Percentiles rank a stretch among this genome's conserved stretches.
Conservation (phyloP, 2,888 invertebrate genomes). For the Leptothorax acervorum region DNA sequence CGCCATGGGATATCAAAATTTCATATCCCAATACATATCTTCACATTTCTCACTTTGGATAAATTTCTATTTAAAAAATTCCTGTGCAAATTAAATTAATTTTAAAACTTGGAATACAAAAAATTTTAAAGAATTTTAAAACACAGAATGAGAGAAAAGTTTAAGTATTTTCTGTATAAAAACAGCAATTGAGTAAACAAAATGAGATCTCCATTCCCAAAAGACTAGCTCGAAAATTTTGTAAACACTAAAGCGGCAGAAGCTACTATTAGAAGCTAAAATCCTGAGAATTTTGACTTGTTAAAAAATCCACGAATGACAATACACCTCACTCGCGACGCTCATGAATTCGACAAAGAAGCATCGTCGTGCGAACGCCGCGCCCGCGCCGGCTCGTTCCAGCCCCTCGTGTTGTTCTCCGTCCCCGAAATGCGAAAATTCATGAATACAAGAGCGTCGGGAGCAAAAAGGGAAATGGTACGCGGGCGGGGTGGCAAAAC, state of each 20-base stretch:
- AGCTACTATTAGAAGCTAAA: background rate
- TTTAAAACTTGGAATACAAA: background rate
- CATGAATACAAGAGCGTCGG: constrained; percentile 54
- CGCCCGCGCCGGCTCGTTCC: background rate
- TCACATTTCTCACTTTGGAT: background rate
- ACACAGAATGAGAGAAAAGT: background rate
- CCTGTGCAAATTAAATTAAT: background rate
- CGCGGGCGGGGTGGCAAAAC: constrained; percentile 27
- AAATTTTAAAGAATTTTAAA: background rate
- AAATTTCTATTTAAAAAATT: background rate
- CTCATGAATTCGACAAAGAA: constrained; percentile 26
- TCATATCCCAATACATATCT: background rate
- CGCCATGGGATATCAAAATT: background rate
- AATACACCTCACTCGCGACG: background rate
- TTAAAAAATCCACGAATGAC: background rate
- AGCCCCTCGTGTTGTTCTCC: constrained; percentile 7
- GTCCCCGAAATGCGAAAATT: constrained; percentile 53
- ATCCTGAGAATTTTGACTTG: background rate
- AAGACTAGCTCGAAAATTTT: constrained; percentile 1
- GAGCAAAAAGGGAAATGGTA: constrained; percentile 45
- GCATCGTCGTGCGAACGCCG: background rate
- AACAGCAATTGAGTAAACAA: too few species aligned
- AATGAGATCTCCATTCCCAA: background rate
- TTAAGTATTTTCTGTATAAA: background rate
- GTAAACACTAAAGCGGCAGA: background rate